Percentiles rank a stretch among this genome's conserved stretches.
These are phyloP conservation scores for Spinus olivaceus DNA, from an alignment of 2,797 vertebrate species.

Conservation along the genomic window DNA sequence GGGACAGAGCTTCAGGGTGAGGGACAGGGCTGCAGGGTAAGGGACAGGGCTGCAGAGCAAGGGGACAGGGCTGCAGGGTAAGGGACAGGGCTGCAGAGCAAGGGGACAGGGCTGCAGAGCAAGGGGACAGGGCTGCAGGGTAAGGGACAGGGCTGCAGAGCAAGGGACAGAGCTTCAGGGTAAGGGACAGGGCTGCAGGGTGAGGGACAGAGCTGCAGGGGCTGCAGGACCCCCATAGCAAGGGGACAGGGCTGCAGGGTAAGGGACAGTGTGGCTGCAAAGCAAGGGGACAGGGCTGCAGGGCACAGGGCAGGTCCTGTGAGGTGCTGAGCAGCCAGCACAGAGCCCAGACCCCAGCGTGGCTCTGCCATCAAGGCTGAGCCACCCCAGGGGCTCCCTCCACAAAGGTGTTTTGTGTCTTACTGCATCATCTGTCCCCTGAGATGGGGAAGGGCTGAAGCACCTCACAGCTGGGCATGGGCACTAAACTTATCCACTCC, in stretches of 20 bases:
- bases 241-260: background rate
- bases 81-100: background rate
- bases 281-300: background rate
- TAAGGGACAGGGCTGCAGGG: background rate
- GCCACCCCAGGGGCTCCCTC: background rate
- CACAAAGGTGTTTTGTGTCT: background rate
- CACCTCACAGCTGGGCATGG: background rate
- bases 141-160: background rate
- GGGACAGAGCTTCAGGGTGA: background rate
- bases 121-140: background rate
- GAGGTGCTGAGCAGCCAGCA: background rate
- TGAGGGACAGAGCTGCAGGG: background rate
- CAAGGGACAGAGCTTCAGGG: background rate
- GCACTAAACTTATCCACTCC: fast-evolving
- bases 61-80: background rate
- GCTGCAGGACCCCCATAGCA: too few relatives aligned
- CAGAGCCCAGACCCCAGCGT: fast-evolving
- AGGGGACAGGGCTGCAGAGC: background rate
- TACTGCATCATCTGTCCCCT: fast-evolving
- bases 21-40: too few relatives aligned
- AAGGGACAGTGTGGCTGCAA: too few relatives aligned
- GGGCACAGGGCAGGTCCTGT: background rate
- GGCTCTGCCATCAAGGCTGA: background rate
- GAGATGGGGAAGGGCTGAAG: background rate
- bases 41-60: background rate